phyloP scores from a whole-genome alignment of 1,140 invertebrate genomes.

The Eumeta japonica region DNA sequence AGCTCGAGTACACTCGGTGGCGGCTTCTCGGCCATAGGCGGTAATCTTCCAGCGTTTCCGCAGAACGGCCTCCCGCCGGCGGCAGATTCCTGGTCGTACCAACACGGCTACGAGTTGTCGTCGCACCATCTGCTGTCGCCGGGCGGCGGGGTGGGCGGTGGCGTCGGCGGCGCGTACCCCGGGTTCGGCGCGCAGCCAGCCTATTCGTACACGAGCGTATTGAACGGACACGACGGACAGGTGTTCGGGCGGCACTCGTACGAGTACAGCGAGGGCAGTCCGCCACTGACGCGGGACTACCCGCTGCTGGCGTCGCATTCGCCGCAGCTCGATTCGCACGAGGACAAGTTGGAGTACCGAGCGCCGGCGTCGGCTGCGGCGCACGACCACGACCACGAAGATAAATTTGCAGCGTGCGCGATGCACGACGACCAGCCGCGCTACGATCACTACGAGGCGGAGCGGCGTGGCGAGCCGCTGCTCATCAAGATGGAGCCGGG shows the following conservation, averaged over 20 bases:
- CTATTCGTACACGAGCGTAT: constrained; percentile 66
- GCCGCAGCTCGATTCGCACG: constrained; percentile 59
- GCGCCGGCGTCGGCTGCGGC: too few species aligned
- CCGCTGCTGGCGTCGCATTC: constrained; percentile 68
- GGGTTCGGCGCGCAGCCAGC: constrained; percentile 58
- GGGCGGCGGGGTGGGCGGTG: constrained; percentile 62
- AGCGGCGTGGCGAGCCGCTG: constrained; percentile 56
- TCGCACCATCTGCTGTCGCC: constrained; percentile 72
- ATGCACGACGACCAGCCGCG: constrained; percentile 64
- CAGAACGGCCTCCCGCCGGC: constrained; percentile 65
- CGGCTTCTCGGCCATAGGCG: constrained; percentile 64
- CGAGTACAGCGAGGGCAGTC: constrained; percentile 64
- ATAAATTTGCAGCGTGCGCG: constrained; percentile 55
- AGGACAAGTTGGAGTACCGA: constrained; percentile 53
- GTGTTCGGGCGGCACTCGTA: constrained; percentile 61
- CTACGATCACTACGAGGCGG: constrained; percentile 57
- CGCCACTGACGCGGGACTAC: constrained; percentile 64
- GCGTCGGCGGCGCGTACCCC: constrained; percentile 65
- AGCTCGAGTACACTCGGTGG: constrained; percentile 59
- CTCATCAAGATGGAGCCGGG: constrained; percentile 65
- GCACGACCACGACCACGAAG: constrained; percentile 60
- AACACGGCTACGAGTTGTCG: constrained; percentile 72
- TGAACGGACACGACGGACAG: constrained; percentile 67
- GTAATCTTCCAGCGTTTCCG: constrained; percentile 66
- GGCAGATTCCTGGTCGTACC: constrained; percentile 75